These are phyloP conservation scores for Corapipo altera DNA, from an alignment of 2,113 vertebrate genomes.

Conservation along the genomic window DNA sequence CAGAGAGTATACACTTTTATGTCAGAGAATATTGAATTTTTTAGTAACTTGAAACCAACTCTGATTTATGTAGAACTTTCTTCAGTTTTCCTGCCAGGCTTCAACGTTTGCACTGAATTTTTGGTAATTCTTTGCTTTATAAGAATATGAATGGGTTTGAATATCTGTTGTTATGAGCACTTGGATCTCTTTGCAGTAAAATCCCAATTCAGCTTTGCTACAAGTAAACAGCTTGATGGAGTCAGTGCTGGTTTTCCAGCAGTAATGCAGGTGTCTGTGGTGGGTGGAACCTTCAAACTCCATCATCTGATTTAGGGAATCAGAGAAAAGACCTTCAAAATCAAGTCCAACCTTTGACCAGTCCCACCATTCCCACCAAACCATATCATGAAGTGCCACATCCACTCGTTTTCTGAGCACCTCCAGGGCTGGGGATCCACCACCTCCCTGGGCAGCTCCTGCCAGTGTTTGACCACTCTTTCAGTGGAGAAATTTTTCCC, in stretches of 20 bases:
- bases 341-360: not conserved
- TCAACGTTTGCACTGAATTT: not conserved
- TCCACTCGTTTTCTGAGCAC: not conserved
- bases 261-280: not conserved
- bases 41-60: not conserved
- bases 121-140: not conserved
- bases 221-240: not conserved
- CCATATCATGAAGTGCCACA: not conserved
- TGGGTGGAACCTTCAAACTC: not conserved
- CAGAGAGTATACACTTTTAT: not conserved
- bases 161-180: rapidly evolving
- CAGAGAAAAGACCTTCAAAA: not conserved
- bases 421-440: not conserved
- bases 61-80: not conserved
- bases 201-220: not conserved
- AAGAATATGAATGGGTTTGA: not conserved
- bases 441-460: not conserved
- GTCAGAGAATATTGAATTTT: not conserved
- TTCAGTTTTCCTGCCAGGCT: not conserved
- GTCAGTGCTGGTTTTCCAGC: not conserved
- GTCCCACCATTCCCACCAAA: not conserved
- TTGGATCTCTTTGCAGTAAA: not conserved
- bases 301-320: not conserved
- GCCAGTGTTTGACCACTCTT: not conserved
- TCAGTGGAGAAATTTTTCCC: not conserved